phyloP scores from a whole-genome alignment of 1,140 invertebrate species.

The Microvelia longipes region DNA sequence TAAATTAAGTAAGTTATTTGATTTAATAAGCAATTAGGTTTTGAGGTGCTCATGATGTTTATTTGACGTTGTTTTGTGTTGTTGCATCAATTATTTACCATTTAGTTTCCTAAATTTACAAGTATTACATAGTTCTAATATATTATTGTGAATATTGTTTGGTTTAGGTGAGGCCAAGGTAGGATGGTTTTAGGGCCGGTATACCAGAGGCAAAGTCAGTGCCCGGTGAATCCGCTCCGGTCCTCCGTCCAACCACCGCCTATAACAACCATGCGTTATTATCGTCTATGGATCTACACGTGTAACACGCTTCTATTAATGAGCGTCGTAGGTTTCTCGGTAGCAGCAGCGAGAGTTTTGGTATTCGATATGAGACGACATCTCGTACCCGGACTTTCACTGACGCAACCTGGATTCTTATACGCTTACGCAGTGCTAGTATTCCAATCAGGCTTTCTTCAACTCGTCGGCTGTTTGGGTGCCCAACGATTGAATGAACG shows the following conservation, averaged over 20 bases:
- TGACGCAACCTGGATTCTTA: constrained; percentile 56
- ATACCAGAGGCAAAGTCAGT: constrained; percentile 10
- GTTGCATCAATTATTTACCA: too few species aligned
- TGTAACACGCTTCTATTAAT: constrained; percentile 73
- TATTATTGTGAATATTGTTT: not conserved
- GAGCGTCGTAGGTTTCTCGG: constrained; percentile 61
- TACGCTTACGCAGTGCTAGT: constrained; percentile 68
- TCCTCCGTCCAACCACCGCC: constrained; percentile 4
- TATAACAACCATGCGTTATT: constrained; percentile 42
- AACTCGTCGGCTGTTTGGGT: constrained; percentile 55
- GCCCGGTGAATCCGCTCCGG: constrained; percentile 11
- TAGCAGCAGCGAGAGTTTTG: constrained; percentile 49
- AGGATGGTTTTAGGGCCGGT: constrained; percentile 15
- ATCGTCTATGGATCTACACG: constrained; percentile 82
- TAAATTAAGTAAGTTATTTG: not conserved
- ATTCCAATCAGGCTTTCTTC: constrained; percentile 41
- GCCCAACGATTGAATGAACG: constrained; percentile 61
- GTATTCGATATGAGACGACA: constrained; percentile 46
- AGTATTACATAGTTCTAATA: not conserved
- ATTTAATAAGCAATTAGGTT: not conserved
- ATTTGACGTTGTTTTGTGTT: too few species aligned
- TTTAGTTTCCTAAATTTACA: too few species aligned
- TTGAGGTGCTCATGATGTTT: too few species aligned
- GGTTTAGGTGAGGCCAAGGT: not conserved
- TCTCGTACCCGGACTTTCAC: constrained; percentile 51